These are phyloP conservation scores for Phoebastria nigripes DNA, from an alignment of 2,797 vertebrate genomes.

Conservation along the genomic window DNA sequence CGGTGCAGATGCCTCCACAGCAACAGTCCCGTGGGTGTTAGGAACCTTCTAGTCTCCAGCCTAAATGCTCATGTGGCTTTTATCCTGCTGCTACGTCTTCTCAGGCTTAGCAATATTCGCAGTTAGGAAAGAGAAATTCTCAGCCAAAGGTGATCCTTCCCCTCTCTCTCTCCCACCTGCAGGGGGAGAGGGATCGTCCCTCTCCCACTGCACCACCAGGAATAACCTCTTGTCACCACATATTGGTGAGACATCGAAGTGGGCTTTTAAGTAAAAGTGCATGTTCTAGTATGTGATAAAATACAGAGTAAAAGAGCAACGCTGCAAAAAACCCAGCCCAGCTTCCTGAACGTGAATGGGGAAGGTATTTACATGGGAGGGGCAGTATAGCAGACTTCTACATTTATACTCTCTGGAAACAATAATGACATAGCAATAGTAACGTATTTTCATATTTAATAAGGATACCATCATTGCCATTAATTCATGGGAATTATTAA, in stretches of 20 bases:
- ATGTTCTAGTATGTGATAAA: neutral
- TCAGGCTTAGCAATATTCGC: neutral
- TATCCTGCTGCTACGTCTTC: neutral
- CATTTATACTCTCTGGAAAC: neutral
- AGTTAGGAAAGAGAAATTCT: neutral
- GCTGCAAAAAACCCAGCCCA: neutral
- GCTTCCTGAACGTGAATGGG: fast-evolving
- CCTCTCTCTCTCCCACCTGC: neutral
- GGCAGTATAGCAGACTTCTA: neutral
- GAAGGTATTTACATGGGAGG: neutral
- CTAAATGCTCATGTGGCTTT: neutral
- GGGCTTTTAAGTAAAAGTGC: neutral
- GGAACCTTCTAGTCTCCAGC: neutral
- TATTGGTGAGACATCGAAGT: neutral
- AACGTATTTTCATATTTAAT: neutral
- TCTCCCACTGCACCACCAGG: neutral
- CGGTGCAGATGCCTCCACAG: neutral
- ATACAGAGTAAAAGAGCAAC: neutral
- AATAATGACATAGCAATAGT: neutral
- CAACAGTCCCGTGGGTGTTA: neutral
- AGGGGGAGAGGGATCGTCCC: neutral
- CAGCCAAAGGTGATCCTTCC: neutral
- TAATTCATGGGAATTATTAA: neutral
- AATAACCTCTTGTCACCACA: neutral
- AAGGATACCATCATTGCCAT: neutral